Conservation (phyloP, 2,113 vertebrate species). For the Embiotoca jacksoni region DNA sequence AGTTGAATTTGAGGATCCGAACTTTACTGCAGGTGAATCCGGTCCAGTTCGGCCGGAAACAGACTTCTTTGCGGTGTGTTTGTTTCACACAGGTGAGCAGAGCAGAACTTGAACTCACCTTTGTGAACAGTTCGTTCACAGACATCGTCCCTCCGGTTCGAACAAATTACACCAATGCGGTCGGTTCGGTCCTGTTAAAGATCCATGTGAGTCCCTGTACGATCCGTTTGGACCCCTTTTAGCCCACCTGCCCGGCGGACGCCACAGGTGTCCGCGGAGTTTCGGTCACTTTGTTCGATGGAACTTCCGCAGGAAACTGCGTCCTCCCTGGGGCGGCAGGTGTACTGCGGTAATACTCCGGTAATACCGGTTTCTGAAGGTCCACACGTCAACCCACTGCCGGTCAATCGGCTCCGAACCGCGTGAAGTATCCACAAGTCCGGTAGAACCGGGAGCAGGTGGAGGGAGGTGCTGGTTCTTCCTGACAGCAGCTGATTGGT, state of each 20-base stretch:
- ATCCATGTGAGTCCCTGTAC: background rate
- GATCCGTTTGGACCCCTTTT: background rate
- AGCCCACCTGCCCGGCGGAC: background rate
- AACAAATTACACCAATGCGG: no score
- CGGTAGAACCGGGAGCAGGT: slow-evolving; percentile 12
- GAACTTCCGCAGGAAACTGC: no score
- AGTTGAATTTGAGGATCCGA: no score
- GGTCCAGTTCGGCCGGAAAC: background rate
- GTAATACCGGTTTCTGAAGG: background rate
- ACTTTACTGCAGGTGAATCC: background rate
- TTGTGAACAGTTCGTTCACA: slow-evolving; percentile 83
- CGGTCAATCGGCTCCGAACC: background rate
- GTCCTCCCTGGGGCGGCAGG: background rate
- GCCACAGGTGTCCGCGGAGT: slow-evolving; percentile 32
- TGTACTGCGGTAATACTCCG: background rate
- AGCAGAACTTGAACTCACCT: slow-evolving; percentile 75
- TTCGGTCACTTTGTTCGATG: slow-evolving; percentile 31
- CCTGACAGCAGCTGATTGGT: slow-evolving; percentile 53
- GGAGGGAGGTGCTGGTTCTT: slow-evolving; percentile 31
- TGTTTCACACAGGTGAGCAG: slow-evolving; percentile 38
- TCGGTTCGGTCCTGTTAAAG: background rate
- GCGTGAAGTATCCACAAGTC: background rate
- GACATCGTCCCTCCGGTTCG: slow-evolving; percentile 72
- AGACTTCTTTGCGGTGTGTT: background rate
- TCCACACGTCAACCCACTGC: background rate